Evolutionary conservation across 64 coral and sea anemone species (phyloP), one percentile per base, ranked within the genome.

Genomic region (Stylophora pistillata): DNA sequence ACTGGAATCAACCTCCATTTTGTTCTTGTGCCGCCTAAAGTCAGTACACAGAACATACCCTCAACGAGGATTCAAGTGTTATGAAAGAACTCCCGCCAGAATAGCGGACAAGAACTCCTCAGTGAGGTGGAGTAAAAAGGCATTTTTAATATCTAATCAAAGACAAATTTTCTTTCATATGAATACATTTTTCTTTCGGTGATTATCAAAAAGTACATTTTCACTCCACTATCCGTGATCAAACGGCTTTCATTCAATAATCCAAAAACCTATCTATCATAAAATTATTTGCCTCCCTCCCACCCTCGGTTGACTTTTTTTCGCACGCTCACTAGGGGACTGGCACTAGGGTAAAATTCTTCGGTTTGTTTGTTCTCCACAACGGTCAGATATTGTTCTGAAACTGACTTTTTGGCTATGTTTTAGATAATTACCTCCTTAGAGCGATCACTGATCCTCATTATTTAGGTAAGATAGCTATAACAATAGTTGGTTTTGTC

Each of bases 281-380:
- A 21, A 26, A 2, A 10, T 10, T 25, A 15, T 78, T 2, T 56
- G 15, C 10, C 7, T 16, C 28, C 31, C 32, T 33, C 78, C 30
- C 60, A 4, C 21, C 27, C 32, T 18, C 32, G 4, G 60, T 78
- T 13, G 14, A 52, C 15, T 15, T 29, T 64, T 9, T 23, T 4
- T 64, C 10, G 17, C 14, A 20, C 26, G 10, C 9, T 33, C 59
- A 29, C 58, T 12, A 31, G 18, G 13, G 17, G 33, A 47, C 80
- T 84, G 80, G 80, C 13, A 70, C 80, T 84, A 84, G 80, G 23
- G 80, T 69, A 66, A 26, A 64, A 41, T 82, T 70, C 21, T 15
- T 27, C 13, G 13, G 53, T 78, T 84, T 69, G 37, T 69, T 84
- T 84, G 37, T 13, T 7, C 64, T 81, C 23, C 10, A 64, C 78